Percentiles rank a stretch among this genome's conserved stretches.
phyloP scores from a whole-genome alignment of 1,140 invertebrate genomes.

The Bradynema listronoti region DNA sequence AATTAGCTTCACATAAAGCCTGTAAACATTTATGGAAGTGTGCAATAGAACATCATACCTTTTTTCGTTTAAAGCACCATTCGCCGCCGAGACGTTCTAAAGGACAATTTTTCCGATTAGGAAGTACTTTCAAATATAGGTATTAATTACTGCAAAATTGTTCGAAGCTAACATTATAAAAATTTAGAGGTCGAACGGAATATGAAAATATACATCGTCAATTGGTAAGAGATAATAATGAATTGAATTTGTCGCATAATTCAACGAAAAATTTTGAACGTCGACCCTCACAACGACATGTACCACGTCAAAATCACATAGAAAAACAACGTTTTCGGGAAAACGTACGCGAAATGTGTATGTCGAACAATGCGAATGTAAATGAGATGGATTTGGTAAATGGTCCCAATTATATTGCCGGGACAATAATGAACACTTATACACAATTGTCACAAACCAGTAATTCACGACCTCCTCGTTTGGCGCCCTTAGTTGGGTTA shows the following conservation, averaged over 20 bases:
- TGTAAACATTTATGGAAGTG: conserved; percentile 98
- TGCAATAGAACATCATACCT: conserved; percentile 93
- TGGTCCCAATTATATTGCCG: too few relatives aligned
- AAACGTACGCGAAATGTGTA: too few relatives aligned
- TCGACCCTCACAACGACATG: conserved; percentile 88
- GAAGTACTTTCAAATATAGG: conserved; percentile 54
- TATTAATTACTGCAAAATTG: conserved; percentile 13
- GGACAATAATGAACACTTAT: too few relatives aligned
- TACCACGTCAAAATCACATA: conserved; percentile 67
- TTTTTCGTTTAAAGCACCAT: conserved; percentile 72
- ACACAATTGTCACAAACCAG: too few relatives aligned
- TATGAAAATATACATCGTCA: conserved; percentile 54
- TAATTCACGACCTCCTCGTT: too few relatives aligned
- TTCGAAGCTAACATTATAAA: not conserved
- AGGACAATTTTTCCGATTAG: conserved; percentile 49
- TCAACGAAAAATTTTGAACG: conserved; percentile 59
- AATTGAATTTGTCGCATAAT: conserved; percentile 19
- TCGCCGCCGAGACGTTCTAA: conserved; percentile 22
- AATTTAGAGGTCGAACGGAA: conserved; percentile 49
- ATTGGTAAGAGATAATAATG: conserved; percentile 32
- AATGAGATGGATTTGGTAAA: too few relatives aligned
- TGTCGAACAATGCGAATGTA: too few relatives aligned
- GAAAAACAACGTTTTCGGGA: conserved; percentile 7
- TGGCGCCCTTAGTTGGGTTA: too few relatives aligned
- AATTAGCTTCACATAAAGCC: conserved; percentile 86